These are phyloP conservation scores for Tragulus kanchil DNA, from an alignment of 2,113 vertebrate genomes.

Conservation along the genomic window DNA sequence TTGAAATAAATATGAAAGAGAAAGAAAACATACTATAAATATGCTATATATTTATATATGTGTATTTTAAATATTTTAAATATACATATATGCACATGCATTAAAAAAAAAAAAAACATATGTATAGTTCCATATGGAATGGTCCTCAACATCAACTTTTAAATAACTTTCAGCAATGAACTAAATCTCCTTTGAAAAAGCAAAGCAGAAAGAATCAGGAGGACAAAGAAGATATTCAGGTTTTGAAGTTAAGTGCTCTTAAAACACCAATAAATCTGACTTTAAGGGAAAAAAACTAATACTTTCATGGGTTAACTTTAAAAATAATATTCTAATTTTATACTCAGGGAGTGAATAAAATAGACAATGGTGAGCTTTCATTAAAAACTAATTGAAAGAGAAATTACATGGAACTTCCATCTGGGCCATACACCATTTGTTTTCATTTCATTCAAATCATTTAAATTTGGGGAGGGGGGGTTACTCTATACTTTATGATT, in stretches of 20 bases:
- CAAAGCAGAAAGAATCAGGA: not conserved
- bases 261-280: not conserved
- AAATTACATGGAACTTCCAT: constrained; percentile 1
- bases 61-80: not conserved
- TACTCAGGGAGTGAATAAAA: not conserved
- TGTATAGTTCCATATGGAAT: not conserved
- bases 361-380: constrained; percentile 63
- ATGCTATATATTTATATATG: not conserved
- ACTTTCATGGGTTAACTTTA: not conserved
- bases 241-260: constrained; percentile 12
- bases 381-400: constrained; percentile 27
- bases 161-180: constrained; percentile 1
- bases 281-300: not conserved
- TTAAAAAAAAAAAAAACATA: not conserved
- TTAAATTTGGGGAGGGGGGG: constrained; percentile 44
- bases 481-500: constrained; percentile 61
- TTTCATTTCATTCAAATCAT: constrained; percentile 54
- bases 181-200: constrained; percentile 27
- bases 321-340: constrained; percentile 35
- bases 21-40: not conserved
- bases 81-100: not conserved
- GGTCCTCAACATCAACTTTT: not conserved
- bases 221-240: not conserved
- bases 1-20: not conserved
- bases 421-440: not conserved